A percentile compares a stretch with the other conserved stretches of the same genome.
phyloP scores from a whole-genome alignment of 92 coral and sea anemone genomes.

The Epizoanthus illoricatus region DNA sequence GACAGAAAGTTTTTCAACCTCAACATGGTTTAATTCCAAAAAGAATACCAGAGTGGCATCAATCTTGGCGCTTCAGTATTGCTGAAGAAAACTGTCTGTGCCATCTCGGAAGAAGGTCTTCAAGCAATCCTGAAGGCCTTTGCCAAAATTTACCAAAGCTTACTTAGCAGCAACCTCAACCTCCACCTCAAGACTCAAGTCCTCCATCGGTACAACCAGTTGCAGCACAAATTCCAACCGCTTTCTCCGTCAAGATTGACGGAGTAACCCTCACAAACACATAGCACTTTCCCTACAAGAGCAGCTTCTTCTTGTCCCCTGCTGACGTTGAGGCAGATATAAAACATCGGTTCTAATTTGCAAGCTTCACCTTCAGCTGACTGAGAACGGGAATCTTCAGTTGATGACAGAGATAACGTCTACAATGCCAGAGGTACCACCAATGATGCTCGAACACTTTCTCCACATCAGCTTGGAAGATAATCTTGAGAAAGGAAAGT shows the following conservation, averaged over 20 bases:
- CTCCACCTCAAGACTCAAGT: constrained; percentile 40
- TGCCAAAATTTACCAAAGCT: constrained; percentile 26
- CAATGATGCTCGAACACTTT: too few species aligned
- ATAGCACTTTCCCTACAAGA: constrained; percentile 16
- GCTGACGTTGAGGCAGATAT: constrained; percentile 22
- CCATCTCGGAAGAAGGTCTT: constrained; percentile 12
- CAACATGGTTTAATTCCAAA: constrained; percentile 16
- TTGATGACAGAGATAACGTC: too few species aligned
- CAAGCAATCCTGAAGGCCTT: constrained; percentile 28
- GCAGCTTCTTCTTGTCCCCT: constrained; percentile 9
- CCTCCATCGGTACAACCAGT: constrained; percentile 5
- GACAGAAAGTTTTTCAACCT: constrained; percentile 47
- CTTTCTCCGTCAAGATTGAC: background rate
- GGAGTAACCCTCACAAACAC: constrained; percentile 4
- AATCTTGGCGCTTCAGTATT: constrained; percentile 30
- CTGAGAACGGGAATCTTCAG: too few species aligned
- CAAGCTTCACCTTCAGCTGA: constrained; percentile 9
- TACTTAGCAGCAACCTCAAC: too few species aligned
- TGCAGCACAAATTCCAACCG: background rate
- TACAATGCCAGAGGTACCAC: too few species aligned
- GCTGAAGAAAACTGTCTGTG: constrained; percentile 34
- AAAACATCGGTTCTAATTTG: constrained; percentile 14
- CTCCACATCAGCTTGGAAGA: too few species aligned
- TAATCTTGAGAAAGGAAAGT: too few species aligned
- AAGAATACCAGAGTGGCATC: background rate